A percentile compares a stretch with the other conserved stretches of the same genome.
phyloP scores from a whole-genome alignment of 2,888 invertebrate genomes.

The Pyrgus malvae region DNA sequence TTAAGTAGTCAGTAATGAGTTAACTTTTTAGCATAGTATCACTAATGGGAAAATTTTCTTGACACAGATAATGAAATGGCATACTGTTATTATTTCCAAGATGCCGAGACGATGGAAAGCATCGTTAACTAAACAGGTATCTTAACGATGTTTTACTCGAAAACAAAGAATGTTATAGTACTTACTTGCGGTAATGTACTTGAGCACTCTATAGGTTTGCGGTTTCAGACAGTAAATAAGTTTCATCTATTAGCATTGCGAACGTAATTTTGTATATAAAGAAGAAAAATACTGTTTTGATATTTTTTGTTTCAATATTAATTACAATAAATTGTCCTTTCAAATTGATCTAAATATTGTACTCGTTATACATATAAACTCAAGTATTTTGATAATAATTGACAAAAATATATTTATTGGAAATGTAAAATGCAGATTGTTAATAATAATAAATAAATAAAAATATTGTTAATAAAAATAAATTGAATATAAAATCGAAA shows the following conservation, averaged over 20 bases:
- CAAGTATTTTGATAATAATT: no score
- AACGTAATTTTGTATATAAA: no score
- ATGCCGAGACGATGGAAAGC: slow-evolving; percentile 19
- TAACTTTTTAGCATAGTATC: slow-evolving; percentile 12
- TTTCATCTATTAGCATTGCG: background rate
- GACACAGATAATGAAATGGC: slow-evolving; percentile 15
- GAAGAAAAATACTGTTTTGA: no score
- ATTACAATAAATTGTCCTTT: no score
- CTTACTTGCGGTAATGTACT: slow-evolving; percentile 7
- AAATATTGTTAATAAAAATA: no score
- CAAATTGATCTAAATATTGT: no score
- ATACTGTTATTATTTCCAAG: slow-evolving; percentile 19
- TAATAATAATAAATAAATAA: no score
- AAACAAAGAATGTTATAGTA: slow-evolving; percentile 4
- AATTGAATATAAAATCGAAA: no score
- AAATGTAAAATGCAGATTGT: no score
- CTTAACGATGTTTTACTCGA: slow-evolving; percentile 19
- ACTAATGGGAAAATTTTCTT: slow-evolving; percentile 17
- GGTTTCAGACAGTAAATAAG: background rate
- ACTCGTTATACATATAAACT: no score
- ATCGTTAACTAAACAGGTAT: slow-evolving; percentile 20
- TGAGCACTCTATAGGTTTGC: background rate
- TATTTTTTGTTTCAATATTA: no score
- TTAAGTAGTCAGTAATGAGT: background rate
- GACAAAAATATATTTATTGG: no score